Percentiles rank a stretch among this genome's conserved stretches.
Evolutionary conservation across 1,140 invertebrate genomes (phyloP).

Genomic region (Listronotus bonariensis): DNA sequence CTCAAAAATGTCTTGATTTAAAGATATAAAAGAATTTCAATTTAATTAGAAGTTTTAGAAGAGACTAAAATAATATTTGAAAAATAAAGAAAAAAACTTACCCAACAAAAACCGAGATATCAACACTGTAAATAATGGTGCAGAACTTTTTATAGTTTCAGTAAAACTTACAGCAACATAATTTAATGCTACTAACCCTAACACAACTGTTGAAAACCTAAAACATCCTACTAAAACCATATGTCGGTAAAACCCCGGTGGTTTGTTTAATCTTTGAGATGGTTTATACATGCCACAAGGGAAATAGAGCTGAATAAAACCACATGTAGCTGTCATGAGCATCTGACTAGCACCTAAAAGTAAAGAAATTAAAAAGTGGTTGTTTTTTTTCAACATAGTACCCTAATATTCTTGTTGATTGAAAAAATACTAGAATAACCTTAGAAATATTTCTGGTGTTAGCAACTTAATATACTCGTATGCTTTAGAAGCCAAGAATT

Average conservation of each 20-base stretch:
- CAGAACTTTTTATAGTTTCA: constrained; percentile 85
- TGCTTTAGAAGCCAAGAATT: no score
- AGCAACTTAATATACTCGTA: no score
- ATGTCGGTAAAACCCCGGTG: constrained; percentile 75
- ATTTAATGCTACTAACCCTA: constrained; percentile 79
- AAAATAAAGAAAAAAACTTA: constrained; percentile 50
- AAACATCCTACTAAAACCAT: constrained; percentile 79
- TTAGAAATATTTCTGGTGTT: no score
- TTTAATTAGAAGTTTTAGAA: no score
- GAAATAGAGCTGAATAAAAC: constrained; percentile 77
- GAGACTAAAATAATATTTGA: neutral
- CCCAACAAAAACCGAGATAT: constrained; percentile 75
- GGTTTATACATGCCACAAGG: constrained; percentile 75
- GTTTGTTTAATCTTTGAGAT: constrained; percentile 64
- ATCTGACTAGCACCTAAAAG: constrained; percentile 72
- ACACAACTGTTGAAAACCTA: constrained; percentile 76
- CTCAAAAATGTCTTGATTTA: no score
- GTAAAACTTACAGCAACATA: constrained; percentile 87
- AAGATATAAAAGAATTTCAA: neutral
- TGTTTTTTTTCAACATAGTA: no score
- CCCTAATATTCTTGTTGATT: no score
- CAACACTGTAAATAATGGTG: constrained; percentile 81
- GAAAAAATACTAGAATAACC: no score
- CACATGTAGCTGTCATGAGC: constrained; percentile 76
- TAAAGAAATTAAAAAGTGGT: neutral